A percentile compares a stretch with the other conserved stretches of the same genome.
These are phyloP conservation scores for Drosophila yooni DNA, from an alignment of 2,888 invertebrate species.

Conservation along the genomic window DNA sequence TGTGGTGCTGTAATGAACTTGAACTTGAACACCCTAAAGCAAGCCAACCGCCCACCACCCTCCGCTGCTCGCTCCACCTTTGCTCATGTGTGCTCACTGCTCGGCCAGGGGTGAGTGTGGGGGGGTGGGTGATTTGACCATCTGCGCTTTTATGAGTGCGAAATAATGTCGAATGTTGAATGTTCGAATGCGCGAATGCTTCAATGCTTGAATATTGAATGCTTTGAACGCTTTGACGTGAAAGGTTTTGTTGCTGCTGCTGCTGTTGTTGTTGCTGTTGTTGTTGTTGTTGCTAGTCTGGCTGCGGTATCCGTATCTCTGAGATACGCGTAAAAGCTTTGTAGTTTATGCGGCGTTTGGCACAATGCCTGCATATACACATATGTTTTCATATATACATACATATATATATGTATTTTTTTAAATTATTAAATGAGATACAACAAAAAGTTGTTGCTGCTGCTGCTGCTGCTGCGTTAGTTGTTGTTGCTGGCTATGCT, in stretches of 20 bases:
- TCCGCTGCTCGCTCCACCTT: neutral
- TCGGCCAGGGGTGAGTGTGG: neutral
- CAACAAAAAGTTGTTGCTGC: conserved; percentile 40
- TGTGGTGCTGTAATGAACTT: conserved; percentile 70
- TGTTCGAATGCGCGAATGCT: conserved; percentile 7
- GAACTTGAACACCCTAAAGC: conserved; percentile 58
- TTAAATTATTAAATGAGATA: conserved; percentile 63
- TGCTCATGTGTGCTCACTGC: conserved; percentile 6
- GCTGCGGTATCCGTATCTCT: conserved; percentile 57
- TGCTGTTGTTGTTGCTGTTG: conserved; percentile 3
- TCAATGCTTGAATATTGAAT: conserved; percentile 31
- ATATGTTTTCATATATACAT: neutral
- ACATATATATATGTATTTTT: conserved; percentile 11
- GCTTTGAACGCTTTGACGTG: conserved; percentile 45
- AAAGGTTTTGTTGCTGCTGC: conserved; percentile 31
- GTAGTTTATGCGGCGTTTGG: conserved; percentile 73
- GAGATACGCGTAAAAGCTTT: conserved; percentile 79
- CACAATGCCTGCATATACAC: conserved; percentile 66
- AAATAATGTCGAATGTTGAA: conserved; percentile 27
- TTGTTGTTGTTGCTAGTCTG: conserved; percentile 7
- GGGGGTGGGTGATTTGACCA: conserved; percentile 21
- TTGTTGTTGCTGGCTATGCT: conserved; percentile 51
- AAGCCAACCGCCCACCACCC: neutral
- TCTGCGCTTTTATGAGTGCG: conserved; percentile 42
- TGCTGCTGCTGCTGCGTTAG: conserved; percentile 4